Evolutionary conservation across 2,113 vertebrate genomes (phyloP).

Genomic region (Crotalus horridus): DNA sequence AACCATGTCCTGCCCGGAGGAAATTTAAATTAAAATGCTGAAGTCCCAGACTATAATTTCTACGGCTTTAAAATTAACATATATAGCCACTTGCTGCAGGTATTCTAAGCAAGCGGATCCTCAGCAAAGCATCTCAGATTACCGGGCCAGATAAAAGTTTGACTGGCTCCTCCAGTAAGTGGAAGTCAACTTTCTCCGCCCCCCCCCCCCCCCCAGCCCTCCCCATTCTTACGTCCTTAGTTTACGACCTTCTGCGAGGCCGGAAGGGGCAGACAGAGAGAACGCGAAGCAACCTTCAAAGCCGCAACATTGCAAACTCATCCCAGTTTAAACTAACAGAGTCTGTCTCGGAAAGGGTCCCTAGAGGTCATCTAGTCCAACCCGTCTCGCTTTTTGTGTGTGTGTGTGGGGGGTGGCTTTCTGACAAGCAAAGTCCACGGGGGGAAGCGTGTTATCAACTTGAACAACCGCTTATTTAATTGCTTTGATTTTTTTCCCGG

Average conservation of each 20-base stretch:
- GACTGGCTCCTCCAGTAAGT: constrained; percentile 34
- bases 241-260: constrained; percentile 10
- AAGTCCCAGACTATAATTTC: constrained; percentile 60
- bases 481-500: background rate
- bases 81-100: constrained; percentile 48
- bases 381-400: too few species aligned
- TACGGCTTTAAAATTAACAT: constrained; percentile 62
- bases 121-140: constrained; percentile 60
- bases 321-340: too few species aligned
- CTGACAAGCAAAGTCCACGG: too few species aligned
- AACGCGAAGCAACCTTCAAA: constrained; percentile 6
- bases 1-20: constrained; percentile 42
- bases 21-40: constrained; percentile 59
- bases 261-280: constrained; percentile 22
- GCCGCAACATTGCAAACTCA: background rate
- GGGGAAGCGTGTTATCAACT: too few species aligned
- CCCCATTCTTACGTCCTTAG: too few species aligned
- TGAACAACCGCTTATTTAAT: background rate
- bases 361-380: too few species aligned
- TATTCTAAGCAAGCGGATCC: constrained; percentile 61
- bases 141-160: constrained; percentile 48
- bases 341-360: too few species aligned
- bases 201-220: background rate
- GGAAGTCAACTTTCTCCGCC: constrained; percentile 27
- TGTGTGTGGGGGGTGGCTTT: too few species aligned